Evolutionary conservation across 2,888 invertebrate species (phyloP).

Genomic region (Cyaniris semiargus): DNA sequence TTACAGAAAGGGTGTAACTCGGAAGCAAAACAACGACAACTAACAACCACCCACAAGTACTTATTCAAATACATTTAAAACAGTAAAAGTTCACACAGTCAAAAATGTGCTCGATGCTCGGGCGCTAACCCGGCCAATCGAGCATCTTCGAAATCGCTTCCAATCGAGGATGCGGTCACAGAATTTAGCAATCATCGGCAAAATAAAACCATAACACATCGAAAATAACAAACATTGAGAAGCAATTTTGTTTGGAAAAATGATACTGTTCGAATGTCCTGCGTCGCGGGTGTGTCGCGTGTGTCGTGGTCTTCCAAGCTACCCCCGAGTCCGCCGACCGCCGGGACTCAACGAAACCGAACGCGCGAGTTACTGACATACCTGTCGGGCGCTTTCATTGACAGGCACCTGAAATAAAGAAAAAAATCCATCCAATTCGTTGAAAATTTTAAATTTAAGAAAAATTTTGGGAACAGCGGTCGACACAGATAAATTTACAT

Average conservation of each 20-base stretch:
- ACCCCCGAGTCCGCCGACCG: conserved; percentile 71
- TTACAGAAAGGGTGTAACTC: conserved; percentile 75
- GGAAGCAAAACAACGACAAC: conserved; percentile 78
- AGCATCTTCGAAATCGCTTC: conserved; percentile 62
- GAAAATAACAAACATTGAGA: conserved; percentile 75
- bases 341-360: conserved; percentile 73
- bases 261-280: conserved; percentile 72
- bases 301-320: conserved; percentile 75
- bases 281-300: conserved; percentile 76
- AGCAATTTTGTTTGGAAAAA: conserved; percentile 73
- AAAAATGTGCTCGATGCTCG: conserved; percentile 62
- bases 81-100: conserved; percentile 70
- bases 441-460: conserved; percentile 79
- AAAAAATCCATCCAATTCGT: conserved; percentile 83
- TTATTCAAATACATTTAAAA: conserved; percentile 56
- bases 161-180: conserved; percentile 57
- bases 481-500: conserved; percentile 80
- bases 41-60: conserved; percentile 72
- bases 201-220: conserved; percentile 52
- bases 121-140: conserved; percentile 59
- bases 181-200: conserved; percentile 45
- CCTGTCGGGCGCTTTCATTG: conserved; percentile 88
- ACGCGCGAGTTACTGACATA: conserved; percentile 79
- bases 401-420: conserved; percentile 87
- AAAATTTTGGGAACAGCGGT: conserved; percentile 53